Evolutionary conservation across 2,888 invertebrate species (phyloP), one percentile per base, ranked within the genome.

Genomic region (Gastracanthus pulcherrimus): DNA sequence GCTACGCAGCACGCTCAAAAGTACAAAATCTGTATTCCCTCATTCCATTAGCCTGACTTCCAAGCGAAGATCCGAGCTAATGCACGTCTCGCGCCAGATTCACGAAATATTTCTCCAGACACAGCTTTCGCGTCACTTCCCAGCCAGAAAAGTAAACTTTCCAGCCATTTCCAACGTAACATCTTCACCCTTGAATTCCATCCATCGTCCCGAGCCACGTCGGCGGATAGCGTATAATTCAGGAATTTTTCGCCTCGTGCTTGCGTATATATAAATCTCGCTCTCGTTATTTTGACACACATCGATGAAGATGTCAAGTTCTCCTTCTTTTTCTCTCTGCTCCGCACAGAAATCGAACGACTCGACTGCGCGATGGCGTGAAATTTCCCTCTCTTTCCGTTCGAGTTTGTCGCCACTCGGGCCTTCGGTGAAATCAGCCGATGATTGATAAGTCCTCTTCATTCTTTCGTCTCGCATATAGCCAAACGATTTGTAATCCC

Each of bases 401-500:
- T 2, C 66, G 41, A 38, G 1, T 41, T 7, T 19, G 31, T 31
- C 11, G 23, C 6, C 7, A 16, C 34, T 62, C 62, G 34, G 34
- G 34, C 26, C 23, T 13, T 11, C 3, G 26, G 13, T 58, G 58
- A 58, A 23, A 13, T n/a, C 23, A 41, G 11, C 38, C 60, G 58
- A 67, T 60, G 76, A 76, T 69, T 67, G 76, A 76, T 69, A 76
- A 76, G 69, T 69, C 45, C 69, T 26, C 29, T 9, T 23, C 34
- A 31, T 34, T 48, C 70, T 66, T 23, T 66, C 38, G 31, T 23
- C 66, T 69, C 19, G 70, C n/a, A n/a, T n/a, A n/a, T 34, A 4
- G 48, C 41, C 58, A 11, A 45, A 45, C 60, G 69, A 76, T 76
- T 76, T 76, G 76, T 76, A 76, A 76, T 76, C 76, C 60, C n/a